A percentile compares a stretch with the other conserved stretches of the same genome.
Conservation (phyloP, 2,797 vertebrate genomes). For the Molossus molossus region DNA sequence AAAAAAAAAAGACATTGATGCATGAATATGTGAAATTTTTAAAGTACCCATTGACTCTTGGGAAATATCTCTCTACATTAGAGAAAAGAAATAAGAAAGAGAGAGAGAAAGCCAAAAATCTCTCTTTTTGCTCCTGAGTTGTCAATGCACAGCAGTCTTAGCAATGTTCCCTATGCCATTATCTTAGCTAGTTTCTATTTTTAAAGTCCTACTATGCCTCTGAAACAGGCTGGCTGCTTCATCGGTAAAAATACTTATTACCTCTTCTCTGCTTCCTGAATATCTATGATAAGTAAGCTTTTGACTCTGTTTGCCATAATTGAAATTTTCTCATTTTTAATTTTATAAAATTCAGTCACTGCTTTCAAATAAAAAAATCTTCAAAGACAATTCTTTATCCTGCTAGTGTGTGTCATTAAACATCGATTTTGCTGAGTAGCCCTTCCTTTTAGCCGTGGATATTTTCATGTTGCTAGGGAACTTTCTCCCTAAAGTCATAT, state of each 20-base stretch:
- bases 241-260: constrained; percentile 49
- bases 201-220: constrained; percentile 68
- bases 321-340: constrained; percentile 54
- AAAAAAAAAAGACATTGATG: constrained; percentile 79
- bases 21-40: constrained; percentile 85
- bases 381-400: constrained; percentile 12
- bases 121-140: background rate
- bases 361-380: constrained; percentile 29
- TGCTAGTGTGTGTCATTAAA: background rate
- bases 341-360: background rate
- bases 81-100: constrained; percentile 38
- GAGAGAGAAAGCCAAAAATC: constrained; percentile 59
- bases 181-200: constrained; percentile 66
- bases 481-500: background rate
- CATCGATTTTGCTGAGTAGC: background rate
- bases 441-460: background rate
- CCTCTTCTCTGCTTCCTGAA: background rate
- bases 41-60: constrained; percentile 86
- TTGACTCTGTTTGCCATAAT: background rate
- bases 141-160: constrained; percentile 15
- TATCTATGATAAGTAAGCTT: background rate
- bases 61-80: constrained; percentile 83
- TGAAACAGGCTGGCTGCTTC: constrained; percentile 64
- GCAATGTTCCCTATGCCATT: constrained; percentile 59
- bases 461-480: background rate